Percentiles rank a stretch among this genome's conserved stretches.
Conservation (phyloP, 2,888 invertebrate genomes). For the Drosophila koepferae region DNA sequence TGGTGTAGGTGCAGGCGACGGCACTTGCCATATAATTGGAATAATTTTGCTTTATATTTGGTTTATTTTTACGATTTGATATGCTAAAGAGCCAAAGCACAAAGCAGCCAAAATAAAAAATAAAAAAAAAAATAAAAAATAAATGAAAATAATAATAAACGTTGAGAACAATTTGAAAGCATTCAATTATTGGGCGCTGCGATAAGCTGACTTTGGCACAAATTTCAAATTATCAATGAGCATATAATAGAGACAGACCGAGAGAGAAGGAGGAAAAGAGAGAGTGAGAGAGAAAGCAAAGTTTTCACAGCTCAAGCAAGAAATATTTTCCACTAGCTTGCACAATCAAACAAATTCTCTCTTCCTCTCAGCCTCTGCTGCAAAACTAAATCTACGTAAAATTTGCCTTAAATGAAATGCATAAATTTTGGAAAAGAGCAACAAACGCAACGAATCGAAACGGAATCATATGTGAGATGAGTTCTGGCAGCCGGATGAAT, state of each 20-base stretch:
- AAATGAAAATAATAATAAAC: slow-evolving; percentile 31
- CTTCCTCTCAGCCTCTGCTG: slow-evolving; percentile 3
- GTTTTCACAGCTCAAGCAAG: slow-evolving; percentile 45
- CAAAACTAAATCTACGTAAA: slow-evolving; percentile 55
- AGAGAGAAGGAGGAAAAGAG: neutral
- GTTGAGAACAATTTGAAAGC: slow-evolving; percentile 68
- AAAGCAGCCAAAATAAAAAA: neutral
- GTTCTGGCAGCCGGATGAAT: slow-evolving; percentile 23
- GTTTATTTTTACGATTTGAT: slow-evolving; percentile 60
- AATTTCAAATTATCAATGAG: slow-evolving; percentile 39
- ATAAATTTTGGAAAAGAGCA: slow-evolving; percentile 55
- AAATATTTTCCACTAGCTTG: slow-evolving; percentile 64
- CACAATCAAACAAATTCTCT: slow-evolving; percentile 43
- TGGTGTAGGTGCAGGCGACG: neutral
- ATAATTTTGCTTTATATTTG: slow-evolving; percentile 41
- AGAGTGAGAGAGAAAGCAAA: slow-evolving; percentile 11
- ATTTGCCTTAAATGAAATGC: slow-evolving; percentile 59
- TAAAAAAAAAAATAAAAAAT: neutral
- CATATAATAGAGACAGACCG: slow-evolving; percentile 5
- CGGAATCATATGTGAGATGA: slow-evolving; percentile 36
- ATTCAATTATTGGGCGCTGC: slow-evolving; percentile 67
- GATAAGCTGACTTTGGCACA: slow-evolving; percentile 60
- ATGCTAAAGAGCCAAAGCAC: slow-evolving; percentile 71
- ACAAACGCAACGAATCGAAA: slow-evolving; percentile 52
- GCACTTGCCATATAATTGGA: slow-evolving; percentile 43